These are phyloP conservation scores for Zootermopsis nevadensis DNA, from an alignment of 2,888 invertebrate species.

Conservation along the genomic window DNA sequence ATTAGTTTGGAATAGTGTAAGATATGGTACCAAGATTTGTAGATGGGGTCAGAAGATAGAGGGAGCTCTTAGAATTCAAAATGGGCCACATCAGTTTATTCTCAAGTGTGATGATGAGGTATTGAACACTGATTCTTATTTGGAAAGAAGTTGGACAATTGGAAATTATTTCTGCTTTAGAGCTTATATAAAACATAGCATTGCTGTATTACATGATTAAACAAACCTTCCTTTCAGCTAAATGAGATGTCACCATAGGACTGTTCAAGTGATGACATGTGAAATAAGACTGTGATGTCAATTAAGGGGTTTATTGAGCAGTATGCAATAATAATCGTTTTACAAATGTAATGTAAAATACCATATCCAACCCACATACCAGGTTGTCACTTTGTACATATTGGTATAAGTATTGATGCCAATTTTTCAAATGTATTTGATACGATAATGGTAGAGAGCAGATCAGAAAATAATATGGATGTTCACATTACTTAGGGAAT, in stretches of 20 bases:
- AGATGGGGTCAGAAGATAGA: too few relatives aligned
- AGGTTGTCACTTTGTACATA: neutral
- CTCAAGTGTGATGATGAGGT: too few relatives aligned
- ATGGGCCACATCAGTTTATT: too few relatives aligned
- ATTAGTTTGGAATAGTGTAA: too few relatives aligned
- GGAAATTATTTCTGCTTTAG: too few relatives aligned
- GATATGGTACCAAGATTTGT: too few relatives aligned
- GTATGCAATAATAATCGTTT: neutral
- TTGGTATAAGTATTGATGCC: neutral
- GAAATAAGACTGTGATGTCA: neutral
- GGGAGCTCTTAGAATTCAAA: too few relatives aligned
- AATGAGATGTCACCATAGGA: neutral
- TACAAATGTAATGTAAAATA: neutral
- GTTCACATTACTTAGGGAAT: too few relatives aligned
- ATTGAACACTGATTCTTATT: too few relatives aligned
- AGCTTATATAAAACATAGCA: too few relatives aligned
- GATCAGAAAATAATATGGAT: neutral
- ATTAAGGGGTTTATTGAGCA: neutral
- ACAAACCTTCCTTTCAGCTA: neutral
- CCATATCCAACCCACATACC: neutral
- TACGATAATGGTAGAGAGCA: neutral
- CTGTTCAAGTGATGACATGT: neutral
- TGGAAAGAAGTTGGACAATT: too few relatives aligned
- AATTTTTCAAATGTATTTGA: neutral
- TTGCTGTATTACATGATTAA: too few relatives aligned